A percentile compares a stretch with the other conserved stretches of the same genome.
Evolutionary conservation across 2,113 vertebrate species (phyloP).

Genomic region (Onychostruthus taczanowskii): DNA sequence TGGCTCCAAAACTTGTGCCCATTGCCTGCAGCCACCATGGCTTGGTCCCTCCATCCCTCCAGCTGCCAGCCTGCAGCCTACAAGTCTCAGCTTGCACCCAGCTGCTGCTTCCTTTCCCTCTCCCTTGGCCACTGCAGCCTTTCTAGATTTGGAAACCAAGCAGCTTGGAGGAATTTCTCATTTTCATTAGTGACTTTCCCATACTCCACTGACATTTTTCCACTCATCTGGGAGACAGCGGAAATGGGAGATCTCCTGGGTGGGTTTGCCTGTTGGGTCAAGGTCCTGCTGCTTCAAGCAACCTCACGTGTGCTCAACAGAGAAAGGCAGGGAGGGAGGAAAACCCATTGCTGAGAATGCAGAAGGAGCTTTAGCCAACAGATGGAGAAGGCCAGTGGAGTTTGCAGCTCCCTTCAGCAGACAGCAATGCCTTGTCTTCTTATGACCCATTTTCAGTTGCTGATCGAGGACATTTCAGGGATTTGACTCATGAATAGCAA

Average conservation of each 20-base stretch:
- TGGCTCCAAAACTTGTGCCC: background rate
- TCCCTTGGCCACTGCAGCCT: background rate
- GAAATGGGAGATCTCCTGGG: background rate
- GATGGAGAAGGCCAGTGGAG: background rate
- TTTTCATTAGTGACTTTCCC: background rate
- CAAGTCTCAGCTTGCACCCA: background rate
- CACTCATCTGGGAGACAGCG: background rate
- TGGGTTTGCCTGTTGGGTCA: background rate
- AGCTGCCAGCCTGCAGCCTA: background rate
- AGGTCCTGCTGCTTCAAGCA: background rate
- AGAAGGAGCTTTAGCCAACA: background rate
- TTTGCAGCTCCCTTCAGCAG: background rate
- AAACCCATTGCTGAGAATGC: background rate
- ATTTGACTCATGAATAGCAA: slow-evolving; percentile 57
- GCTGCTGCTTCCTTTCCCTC: background rate
- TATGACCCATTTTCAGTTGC: slow-evolving; percentile 26
- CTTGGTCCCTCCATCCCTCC: background rate
- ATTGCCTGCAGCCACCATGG: background rate
- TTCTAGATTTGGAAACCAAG: background rate
- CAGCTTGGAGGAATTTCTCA: background rate
- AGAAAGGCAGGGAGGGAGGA: background rate
- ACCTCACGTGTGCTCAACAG: background rate
- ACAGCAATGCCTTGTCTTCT: slow-evolving; percentile 37
- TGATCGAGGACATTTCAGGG: slow-evolving; percentile 26
- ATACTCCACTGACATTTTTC: background rate